Evolutionary conservation across 2,797 vertebrate species (phyloP).

Genomic region (Platalea minor): DNA sequence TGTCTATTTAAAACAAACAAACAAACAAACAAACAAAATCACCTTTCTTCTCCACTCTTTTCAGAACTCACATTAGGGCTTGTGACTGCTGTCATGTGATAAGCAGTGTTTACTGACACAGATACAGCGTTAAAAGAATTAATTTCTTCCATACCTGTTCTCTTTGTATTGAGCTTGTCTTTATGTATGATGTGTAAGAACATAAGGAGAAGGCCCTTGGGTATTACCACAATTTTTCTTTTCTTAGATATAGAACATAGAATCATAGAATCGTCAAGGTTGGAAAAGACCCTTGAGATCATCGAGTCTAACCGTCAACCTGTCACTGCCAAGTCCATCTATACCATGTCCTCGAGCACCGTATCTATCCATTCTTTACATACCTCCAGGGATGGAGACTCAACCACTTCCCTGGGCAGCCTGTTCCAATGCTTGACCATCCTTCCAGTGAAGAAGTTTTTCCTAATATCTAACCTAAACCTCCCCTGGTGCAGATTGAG

Average conservation of each 20-base stretch:
- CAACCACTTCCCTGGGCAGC: too few species aligned
- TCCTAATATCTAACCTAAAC: too few species aligned
- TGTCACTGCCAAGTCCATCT: too few species aligned
- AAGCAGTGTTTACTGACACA: background rate
- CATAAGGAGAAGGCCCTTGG: background rate
- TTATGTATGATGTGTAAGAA: background rate
- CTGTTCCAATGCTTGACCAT: too few species aligned
- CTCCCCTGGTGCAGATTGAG: too few species aligned
- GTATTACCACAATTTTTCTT: background rate
- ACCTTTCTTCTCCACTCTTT: background rate
- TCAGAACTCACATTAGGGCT: background rate
- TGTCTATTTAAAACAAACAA: background rate
- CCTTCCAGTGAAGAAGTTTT: too few species aligned
- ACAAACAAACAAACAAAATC: background rate
- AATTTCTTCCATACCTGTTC: background rate
- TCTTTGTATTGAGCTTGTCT: background rate
- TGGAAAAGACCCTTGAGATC: too few species aligned
- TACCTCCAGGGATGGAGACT: too few species aligned
- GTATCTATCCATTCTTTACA: too few species aligned
- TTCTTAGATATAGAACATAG: background rate
- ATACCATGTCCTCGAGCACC: too few species aligned
- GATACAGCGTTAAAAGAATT: background rate
- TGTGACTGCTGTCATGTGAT: background rate
- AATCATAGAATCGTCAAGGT: too few species aligned
- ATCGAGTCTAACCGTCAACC: too few species aligned